phyloP scores from a whole-genome alignment of 2,797 vertebrate genomes.

The Apogon talboti region DNA sequence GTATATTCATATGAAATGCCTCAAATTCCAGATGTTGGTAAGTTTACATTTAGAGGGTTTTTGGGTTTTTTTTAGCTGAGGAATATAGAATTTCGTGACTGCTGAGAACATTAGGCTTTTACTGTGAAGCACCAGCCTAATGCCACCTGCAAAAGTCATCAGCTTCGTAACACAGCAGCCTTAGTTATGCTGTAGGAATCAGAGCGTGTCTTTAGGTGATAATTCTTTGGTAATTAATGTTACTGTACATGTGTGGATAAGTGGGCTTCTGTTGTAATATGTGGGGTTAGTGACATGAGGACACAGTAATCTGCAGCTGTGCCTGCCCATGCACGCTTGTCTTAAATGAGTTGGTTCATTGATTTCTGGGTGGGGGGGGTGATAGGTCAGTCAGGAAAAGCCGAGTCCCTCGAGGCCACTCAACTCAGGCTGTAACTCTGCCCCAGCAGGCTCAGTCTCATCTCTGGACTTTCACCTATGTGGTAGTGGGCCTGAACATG shows the following conservation, averaged over 20 bases:
- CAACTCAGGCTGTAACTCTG: conserved; percentile 53
- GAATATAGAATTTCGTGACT: conserved; percentile 49
- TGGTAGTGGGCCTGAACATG: conserved; percentile 21
- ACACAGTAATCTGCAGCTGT: conserved; percentile 26
- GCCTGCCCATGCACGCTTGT: conserved; percentile 60
- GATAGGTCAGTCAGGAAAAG: conserved; percentile 63
- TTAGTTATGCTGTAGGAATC: conserved; percentile 32
- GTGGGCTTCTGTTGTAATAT: conserved; percentile 40
- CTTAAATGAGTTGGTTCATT: conserved; percentile 45
- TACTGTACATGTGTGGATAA: conserved; percentile 14
- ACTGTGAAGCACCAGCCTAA: conserved; percentile 31
- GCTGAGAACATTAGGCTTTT: conserved; percentile 49
- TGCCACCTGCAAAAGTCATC: conserved; percentile 59
- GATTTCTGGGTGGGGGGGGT: conserved; percentile 62
- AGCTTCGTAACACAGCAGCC: conserved; percentile 32
- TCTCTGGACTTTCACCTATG: conserved; percentile 62
- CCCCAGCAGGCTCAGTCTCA: conserved; percentile 54
- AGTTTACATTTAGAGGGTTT: conserved; percentile 35
- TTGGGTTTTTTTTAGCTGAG: background rate
- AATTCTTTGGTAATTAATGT: conserved; percentile 35
- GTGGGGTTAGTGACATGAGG: conserved; percentile 25
- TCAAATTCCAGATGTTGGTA: conserved; percentile 48
- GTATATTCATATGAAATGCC: conserved; percentile 31
- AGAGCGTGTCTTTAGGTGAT: conserved; percentile 25
- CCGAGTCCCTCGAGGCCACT: conserved; percentile 57